Conservation (phyloP, 1,140 invertebrate species). For the Magallana angulata region DNA sequence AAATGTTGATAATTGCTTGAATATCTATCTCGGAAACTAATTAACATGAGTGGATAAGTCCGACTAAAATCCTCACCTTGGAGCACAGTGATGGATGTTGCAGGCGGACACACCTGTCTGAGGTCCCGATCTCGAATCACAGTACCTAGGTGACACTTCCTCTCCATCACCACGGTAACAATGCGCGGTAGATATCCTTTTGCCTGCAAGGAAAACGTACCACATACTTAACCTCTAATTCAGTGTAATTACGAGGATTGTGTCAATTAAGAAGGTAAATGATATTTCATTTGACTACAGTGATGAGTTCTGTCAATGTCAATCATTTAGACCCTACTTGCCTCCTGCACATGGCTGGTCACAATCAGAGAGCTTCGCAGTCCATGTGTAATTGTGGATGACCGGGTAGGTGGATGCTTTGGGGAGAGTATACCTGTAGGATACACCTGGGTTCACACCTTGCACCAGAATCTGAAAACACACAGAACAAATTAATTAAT, state of each 20-base stretch:
- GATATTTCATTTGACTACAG: not conserved
- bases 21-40: no score
- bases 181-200: slow-evolving; percentile 59
- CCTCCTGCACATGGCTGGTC: slow-evolving; percentile 66
- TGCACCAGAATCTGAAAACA: slow-evolving; percentile 61
- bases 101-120: slow-evolving; percentile 59
- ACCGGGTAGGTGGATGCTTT: slow-evolving; percentile 47
- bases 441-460: slow-evolving; percentile 63
- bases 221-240: not conserved
- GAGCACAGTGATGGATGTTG: slow-evolving; percentile 59
- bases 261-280: not conserved
- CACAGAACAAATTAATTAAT: not conserved
- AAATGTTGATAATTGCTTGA: no score
- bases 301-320: not conserved
- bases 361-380: slow-evolving; percentile 61
- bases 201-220: slow-evolving; percentile 50
- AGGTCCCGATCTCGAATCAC: slow-evolving; percentile 53
- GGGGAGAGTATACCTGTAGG: slow-evolving; percentile 63
- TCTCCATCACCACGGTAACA: slow-evolving; percentile 61
- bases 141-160: slow-evolving; percentile 61
- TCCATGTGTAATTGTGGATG: slow-evolving; percentile 64
- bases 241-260: no score
- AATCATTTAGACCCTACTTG: slow-evolving; percentile 22
- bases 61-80: slow-evolving; percentile 50
- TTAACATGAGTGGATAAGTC: no score